These are phyloP conservation scores for Volucella zonaria DNA, from an alignment of 2,888 invertebrate genomes.

Conservation along the genomic window DNA sequence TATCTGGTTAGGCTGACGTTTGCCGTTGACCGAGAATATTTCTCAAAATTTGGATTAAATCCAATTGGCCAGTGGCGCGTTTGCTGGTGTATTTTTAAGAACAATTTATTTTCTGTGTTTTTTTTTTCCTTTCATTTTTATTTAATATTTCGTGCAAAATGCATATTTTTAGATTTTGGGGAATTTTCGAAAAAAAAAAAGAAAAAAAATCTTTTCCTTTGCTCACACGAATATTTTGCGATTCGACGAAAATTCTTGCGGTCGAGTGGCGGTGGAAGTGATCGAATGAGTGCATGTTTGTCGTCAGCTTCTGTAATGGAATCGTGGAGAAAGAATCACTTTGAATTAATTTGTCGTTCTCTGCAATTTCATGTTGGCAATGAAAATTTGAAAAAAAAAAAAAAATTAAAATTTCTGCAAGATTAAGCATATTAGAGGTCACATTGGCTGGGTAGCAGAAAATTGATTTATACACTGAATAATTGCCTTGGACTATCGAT, in stretches of 20 bases:
- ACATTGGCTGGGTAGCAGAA: no score
- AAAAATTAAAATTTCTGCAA: no score
- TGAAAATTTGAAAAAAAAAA: not conserved
- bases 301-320: slow-evolving; percentile 1
- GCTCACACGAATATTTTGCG: not conserved
- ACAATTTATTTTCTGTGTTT: not conserved
- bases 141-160: slow-evolving; percentile 35
- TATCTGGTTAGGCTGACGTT: slow-evolving; percentile 15
- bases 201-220: not conserved
- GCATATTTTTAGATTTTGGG: slow-evolving; percentile 19
- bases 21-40: slow-evolving; percentile 33
- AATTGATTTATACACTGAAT: no score
- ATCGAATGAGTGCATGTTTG: slow-evolving; percentile 14
- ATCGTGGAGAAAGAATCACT: slow-evolving; percentile 3
- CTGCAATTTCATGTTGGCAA: slow-evolving; percentile 4
- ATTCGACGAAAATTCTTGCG: slow-evolving; percentile 1
- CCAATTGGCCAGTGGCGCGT: slow-evolving; percentile 39
- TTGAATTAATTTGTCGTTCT: not conserved
- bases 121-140: not conserved
- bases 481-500: no score
- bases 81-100: slow-evolving; percentile 29
- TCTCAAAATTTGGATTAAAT: slow-evolving; percentile 27
- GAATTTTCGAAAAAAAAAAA: not conserved
- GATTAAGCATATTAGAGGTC: no score
- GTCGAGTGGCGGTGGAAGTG: not conserved